A percentile compares a stretch with the other conserved stretches of the same genome.
Evolutionary conservation across 2,797 vertebrate genomes (phyloP).

Genomic region (Microcaecilia unicolor): DNA sequence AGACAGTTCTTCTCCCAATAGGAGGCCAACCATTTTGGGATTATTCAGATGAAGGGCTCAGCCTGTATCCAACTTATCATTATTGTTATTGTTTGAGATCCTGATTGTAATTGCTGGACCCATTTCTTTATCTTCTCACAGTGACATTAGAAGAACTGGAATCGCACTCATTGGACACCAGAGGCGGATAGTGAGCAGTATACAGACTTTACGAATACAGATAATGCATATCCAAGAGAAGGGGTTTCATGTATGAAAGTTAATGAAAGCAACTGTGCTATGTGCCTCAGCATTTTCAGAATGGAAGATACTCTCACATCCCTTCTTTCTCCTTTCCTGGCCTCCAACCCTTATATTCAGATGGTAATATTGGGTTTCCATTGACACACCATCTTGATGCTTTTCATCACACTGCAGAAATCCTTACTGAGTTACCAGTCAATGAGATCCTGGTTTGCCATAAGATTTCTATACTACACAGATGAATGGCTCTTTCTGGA

Average conservation of each 20-base stretch:
- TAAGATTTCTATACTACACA: constrained; percentile 40
- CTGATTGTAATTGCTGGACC: no score
- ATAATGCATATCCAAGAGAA: constrained; percentile 90
- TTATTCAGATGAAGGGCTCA: no score
- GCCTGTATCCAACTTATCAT: no score
- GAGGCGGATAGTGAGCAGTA: constrained; percentile 98
- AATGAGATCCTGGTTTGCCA: constrained; percentile 34
- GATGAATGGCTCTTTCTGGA: constrained; percentile 56
- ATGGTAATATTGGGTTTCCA: constrained; percentile 28
- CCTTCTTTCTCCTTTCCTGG: constrained; percentile 45
- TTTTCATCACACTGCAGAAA: constrained; percentile 48
- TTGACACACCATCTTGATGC: constrained; percentile 50
- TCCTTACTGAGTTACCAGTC: constrained; percentile 43
- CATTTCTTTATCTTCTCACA: constrained; percentile 37
- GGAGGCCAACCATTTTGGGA: no score
- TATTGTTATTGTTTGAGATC: no score
- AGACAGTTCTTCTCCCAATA: no score
- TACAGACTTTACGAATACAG: constrained; percentile 94
- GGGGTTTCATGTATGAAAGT: constrained; percentile 78
- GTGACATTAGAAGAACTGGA: constrained; percentile 69
- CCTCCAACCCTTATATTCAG: constrained; percentile 35
- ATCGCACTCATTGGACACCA: constrained; percentile 74
- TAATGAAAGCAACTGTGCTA: constrained; percentile 60
- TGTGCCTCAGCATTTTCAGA: constrained; percentile 76
- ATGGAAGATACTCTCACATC: constrained; percentile 45